These are phyloP conservation scores for Limosa lapponica DNA, from an alignment of 2,797 vertebrate genomes.

Conservation along the genomic window DNA sequence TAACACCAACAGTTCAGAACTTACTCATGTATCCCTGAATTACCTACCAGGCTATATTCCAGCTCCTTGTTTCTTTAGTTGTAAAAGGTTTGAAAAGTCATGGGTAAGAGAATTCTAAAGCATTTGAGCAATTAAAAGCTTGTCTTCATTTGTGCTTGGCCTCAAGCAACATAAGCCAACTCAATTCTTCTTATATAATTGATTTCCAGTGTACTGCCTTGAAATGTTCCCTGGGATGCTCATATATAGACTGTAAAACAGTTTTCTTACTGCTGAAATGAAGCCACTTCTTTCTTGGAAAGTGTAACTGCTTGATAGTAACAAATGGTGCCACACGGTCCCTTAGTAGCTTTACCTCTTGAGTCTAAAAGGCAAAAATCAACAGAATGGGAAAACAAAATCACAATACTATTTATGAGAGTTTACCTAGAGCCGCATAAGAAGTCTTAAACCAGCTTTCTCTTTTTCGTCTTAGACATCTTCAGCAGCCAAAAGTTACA, in stretches of 20 bases:
- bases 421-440: background rate
- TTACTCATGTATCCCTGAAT: background rate
- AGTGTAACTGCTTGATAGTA: background rate
- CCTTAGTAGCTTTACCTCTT: background rate
- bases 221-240: background rate
- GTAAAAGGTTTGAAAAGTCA: background rate
- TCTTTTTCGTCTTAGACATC: background rate
- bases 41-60: background rate
- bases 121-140: slow-evolving; percentile 19
- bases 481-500: background rate
- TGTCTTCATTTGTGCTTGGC: background rate
- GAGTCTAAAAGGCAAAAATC: background rate
- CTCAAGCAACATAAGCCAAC: background rate
- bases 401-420: background rate
- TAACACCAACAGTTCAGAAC: background rate
- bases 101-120: background rate
- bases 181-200: background rate
- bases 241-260: background rate
- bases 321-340: background rate
- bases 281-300: background rate
- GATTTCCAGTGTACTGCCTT: background rate
- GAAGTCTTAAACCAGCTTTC: background rate
- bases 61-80: background rate
- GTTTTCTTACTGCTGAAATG: background rate
- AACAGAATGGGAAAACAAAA: background rate